Conservation (phyloP, 2,113 vertebrate genomes). For the Gymnobelideus leadbeateri region DNA sequence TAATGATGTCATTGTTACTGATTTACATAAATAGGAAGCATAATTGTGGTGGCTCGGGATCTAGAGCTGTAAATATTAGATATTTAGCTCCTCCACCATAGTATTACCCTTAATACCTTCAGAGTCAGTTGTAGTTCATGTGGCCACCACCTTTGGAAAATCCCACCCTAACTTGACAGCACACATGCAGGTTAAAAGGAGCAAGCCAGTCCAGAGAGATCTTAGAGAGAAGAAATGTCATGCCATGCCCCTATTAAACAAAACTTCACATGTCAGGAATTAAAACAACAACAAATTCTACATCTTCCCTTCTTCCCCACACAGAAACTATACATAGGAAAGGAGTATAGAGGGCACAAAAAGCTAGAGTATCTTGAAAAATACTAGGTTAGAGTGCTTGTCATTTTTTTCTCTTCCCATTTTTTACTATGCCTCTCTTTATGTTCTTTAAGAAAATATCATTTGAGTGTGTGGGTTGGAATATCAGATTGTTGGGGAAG, state of each 20-base stretch:
- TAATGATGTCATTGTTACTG: not conserved
- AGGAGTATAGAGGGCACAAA: not conserved
- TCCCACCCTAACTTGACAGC: not conserved
- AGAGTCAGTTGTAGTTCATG: not conserved
- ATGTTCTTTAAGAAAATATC: not conserved
- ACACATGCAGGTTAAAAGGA: not conserved
- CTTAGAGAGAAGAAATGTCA: not conserved
- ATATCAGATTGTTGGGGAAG: not conserved
- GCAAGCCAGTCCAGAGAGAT: not conserved
- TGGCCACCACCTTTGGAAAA: not conserved
- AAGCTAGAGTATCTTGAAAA: not conserved
- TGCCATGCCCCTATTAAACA: not conserved
- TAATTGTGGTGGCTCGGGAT: not conserved
- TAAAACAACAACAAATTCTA: not conserved
- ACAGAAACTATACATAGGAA: not conserved
- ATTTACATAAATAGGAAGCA: not conserved
- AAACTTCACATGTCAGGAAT: not conserved
- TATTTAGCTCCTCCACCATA: not conserved
- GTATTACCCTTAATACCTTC: not conserved
- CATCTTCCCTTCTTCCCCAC: not conserved
- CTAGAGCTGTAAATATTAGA: not conserved
- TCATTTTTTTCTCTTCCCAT: constrained; percentile 12
- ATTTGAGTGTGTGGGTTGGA: not conserved
- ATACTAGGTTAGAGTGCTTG: not conserved
- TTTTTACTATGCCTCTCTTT: not conserved